Base-by-base conservation (phyloP, 2,113 vertebrate species). In the Cettia cetti region DNA sequence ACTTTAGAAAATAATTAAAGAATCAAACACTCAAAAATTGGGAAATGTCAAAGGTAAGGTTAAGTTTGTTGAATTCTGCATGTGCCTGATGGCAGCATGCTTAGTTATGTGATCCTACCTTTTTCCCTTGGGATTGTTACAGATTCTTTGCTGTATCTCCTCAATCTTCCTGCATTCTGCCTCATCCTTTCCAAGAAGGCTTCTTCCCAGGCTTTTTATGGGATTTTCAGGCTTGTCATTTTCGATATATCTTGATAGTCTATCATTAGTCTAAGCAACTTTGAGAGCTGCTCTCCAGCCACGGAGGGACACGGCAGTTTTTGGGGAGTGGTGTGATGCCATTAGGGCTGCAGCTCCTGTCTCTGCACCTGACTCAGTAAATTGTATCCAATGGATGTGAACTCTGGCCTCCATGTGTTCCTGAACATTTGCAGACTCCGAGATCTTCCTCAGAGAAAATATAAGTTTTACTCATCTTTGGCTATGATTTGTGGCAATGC, bases 401-500 rank as follows among this genome's bases (percentile, higher is more conserved):
- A 50, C 40, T 74, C 80, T 17, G 78, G 72, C 35, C 33, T 90
- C 86, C 56, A 84, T 45, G 31, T 89, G 60, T 56, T 97, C 66
- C 71, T 96, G 79, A 97, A 94, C 86, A 69, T 89, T 61, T 91
- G 90, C 91, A 92, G 86, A 70, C 47, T 71, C 45, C 12, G 40
- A 68, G 57, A 85, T 90, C 92, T 95, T 96, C 76, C 92, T 96
- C 71, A 86, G 82, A 86, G 65, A 96, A 96, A 95, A 96, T 63
- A 59, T 11, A 97, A 80, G 50, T 90, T 94, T 93, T 93, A 90
- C 20, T 96, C 45, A 94, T 96, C 89, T 96, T 95, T 93, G 94
- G 83, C 86, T 92, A 6, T n/a, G 31, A 54, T 78, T 91, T 97
- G 89, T 92, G 85, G 71, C 87, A 96, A 90, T 37, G 89, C 26